Conservation (phyloP, 2,113 vertebrate genomes). For the Podilymbus podiceps region DNA sequence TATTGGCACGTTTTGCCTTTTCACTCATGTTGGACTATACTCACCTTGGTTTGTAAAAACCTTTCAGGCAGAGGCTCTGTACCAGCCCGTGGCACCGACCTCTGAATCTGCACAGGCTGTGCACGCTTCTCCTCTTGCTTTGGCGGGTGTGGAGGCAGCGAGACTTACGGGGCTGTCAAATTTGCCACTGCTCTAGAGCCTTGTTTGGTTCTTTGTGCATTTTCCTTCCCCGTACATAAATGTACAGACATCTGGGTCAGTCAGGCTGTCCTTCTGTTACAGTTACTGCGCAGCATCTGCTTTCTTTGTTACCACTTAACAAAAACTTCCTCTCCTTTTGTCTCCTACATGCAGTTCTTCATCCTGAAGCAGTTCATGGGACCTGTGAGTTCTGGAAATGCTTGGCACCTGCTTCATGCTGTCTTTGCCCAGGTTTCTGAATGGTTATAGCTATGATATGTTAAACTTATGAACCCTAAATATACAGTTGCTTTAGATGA, state of each 20-base stretch:
- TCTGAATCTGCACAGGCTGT: background rate
- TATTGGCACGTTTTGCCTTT: background rate
- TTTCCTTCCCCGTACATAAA: background rate
- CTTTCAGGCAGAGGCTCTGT: background rate
- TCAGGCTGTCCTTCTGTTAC: background rate
- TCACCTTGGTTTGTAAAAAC: background rate
- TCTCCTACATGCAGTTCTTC: background rate
- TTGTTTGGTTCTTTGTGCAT: background rate
- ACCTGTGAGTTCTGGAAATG: background rate
- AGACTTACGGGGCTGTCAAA: background rate
- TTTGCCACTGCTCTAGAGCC: background rate
- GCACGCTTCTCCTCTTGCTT: background rate
- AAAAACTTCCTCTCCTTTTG: background rate
- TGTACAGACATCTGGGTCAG: background rate
- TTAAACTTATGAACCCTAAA: background rate
- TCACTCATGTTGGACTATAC: fast-evolving
- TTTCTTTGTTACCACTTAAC: background rate
- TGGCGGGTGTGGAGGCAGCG: background rate
- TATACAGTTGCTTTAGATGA: background rate
- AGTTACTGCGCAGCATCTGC: background rate
- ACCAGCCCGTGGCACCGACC: background rate
- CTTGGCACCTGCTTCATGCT: background rate
- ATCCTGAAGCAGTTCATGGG: background rate
- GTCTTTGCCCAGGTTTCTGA: background rate
- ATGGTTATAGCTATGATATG: background rate